A percentile compares a stretch with the other conserved stretches of the same genome.
Evolutionary conservation across 2,797 vertebrate species (phyloP).

Genomic region (Bovichtus variegatus): DNA sequence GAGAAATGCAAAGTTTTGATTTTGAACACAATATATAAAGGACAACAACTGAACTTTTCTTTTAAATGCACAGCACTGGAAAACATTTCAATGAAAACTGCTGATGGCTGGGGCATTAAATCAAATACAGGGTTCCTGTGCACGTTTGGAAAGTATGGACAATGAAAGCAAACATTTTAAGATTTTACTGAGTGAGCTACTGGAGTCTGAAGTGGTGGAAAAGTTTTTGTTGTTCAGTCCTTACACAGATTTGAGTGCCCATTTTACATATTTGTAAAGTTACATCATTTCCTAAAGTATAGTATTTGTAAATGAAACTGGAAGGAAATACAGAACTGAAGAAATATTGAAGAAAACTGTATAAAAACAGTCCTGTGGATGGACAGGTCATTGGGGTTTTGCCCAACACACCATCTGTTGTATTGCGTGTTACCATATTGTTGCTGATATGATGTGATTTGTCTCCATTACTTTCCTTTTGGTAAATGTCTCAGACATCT

Average conservation of each 20-base stretch:
- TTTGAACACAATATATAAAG: slow-evolving; percentile 3
- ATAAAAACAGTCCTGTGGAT: neutral
- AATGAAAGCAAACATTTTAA: neutral
- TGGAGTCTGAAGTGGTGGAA: slow-evolving; percentile 3
- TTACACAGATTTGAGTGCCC: neutral
- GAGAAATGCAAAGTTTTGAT: slow-evolving; percentile 32
- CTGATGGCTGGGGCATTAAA: neutral
- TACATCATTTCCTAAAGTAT: slow-evolving; percentile 28
- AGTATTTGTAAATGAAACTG: slow-evolving; percentile 46
- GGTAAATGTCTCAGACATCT: neutral
- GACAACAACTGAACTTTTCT: neutral
- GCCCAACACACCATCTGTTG: neutral
- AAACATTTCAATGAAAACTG: slow-evolving; percentile 16
- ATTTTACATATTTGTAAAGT: slow-evolving; percentile 51
- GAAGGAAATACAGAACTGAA: slow-evolving; percentile 4
- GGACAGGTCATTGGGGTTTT: slow-evolving; percentile 5
- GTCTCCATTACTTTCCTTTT: neutral
- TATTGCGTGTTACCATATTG: neutral
- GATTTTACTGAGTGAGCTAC: slow-evolving; percentile 4
- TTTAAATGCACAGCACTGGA: slow-evolving; percentile 28
- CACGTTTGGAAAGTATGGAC: neutral
- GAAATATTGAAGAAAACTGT: slow-evolving; percentile 5
- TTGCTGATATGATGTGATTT: slow-evolving; percentile 4
- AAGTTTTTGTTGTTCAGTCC: slow-evolving; percentile 7
- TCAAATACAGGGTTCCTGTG: neutral